A percentile compares a stretch with the other conserved stretches of the same genome.
These are phyloP conservation scores for Gorsachius goisagi DNA, from an alignment of 2,113 vertebrate genomes.

Conservation along the genomic window DNA sequence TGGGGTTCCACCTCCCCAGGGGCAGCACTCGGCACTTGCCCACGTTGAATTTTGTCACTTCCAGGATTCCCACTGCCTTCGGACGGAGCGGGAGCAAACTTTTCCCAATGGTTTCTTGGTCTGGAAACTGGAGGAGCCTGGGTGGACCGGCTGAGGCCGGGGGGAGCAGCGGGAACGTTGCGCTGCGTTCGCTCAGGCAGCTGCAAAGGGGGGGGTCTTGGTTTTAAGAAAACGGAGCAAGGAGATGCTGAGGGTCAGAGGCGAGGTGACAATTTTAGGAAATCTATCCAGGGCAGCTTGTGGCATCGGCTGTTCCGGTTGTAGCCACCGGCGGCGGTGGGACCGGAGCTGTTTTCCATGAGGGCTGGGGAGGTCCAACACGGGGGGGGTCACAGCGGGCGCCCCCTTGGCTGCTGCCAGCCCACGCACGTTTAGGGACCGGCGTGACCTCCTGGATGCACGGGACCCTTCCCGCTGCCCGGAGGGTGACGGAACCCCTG, in stretches of 20 bases:
- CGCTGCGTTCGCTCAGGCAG: accelerated
- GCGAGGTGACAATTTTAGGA: neutral
- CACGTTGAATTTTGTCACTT: no score
- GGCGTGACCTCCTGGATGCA: accelerated
- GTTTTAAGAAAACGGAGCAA: accelerated
- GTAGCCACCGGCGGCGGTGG: accelerated
- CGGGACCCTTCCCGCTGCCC: neutral
- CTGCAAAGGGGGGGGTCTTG: accelerated
- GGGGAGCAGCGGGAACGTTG: accelerated
- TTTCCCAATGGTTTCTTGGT: neutral
- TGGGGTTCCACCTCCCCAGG: no score
- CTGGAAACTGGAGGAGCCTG: neutral
- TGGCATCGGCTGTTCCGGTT: accelerated
- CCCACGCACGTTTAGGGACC: accelerated
- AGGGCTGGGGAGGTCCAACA: neutral
- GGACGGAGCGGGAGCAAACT: neutral
- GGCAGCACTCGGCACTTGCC: no score
- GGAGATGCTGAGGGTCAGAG: accelerated
- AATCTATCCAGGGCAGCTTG: neutral
- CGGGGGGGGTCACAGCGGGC: accelerated
- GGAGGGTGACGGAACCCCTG: no score
- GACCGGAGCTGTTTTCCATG: accelerated
- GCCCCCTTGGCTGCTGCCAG: neutral
- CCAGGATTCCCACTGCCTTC: neutral
- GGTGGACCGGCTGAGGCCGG: neutral